These are phyloP conservation scores for Mycteria americana DNA, from an alignment of 2,797 vertebrate genomes.

Conservation along the genomic window DNA sequence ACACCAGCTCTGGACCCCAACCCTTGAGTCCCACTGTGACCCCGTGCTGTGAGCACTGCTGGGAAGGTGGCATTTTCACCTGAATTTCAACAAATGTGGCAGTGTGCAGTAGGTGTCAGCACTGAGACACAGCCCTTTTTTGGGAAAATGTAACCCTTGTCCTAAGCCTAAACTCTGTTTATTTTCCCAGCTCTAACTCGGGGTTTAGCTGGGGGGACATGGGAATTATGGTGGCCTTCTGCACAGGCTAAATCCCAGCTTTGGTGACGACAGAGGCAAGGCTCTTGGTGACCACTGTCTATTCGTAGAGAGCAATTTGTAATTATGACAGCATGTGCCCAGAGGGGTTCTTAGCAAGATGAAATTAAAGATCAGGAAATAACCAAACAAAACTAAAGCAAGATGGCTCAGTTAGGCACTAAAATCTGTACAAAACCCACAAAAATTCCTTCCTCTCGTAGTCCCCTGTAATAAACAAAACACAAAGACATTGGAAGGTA, in stretches of 20 bases:
- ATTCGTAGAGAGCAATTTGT: neutral
- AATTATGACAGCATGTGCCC: neutral
- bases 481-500: neutral
- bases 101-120: constrained; percentile 17
- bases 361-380: neutral
- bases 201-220: neutral
- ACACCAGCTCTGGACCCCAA: neutral
- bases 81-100: neutral
- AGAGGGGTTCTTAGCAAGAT: neutral
- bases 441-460: neutral
- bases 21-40: neutral
- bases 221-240: neutral
- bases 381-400: neutral
- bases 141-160: neutral
- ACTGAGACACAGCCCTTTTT: neutral
- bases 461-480: neutral
- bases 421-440: neutral
- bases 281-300: neutral
- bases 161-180: neutral
- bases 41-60: fast-evolving
- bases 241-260: neutral
- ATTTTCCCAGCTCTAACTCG: neutral
- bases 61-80: neutral
- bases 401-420: neutral
- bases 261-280: neutral